Conservation (phyloP, 2,888 invertebrate species). For the Brenthis hecate region DNA sequence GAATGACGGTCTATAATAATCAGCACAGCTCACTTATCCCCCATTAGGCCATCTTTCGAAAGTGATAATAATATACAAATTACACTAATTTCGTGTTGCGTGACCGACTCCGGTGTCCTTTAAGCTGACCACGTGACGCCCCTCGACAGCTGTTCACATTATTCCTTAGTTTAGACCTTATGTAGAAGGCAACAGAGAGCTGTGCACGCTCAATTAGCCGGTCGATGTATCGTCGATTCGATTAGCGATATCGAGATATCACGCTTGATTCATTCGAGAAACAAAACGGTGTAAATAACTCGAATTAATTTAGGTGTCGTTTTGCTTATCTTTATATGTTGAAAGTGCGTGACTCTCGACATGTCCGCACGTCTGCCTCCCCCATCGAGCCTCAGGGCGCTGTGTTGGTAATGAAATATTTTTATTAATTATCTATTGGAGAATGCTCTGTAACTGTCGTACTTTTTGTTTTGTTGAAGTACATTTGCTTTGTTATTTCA, state of each 20-base stretch:
- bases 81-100: constrained; percentile 9
- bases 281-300: constrained; percentile 34
- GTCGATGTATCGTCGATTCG: constrained; percentile 30
- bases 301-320: constrained; percentile 32
- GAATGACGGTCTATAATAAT: no score
- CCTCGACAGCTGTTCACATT: constrained; percentile 30
- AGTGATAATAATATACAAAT: constrained; percentile 22
- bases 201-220: not conserved
- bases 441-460: no score
- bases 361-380: not conserved
- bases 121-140: constrained; percentile 35
- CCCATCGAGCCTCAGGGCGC: not conserved
- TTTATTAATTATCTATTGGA: no score
- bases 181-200: not conserved
- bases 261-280: constrained; percentile 41
- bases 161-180: constrained; percentile 18
- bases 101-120: constrained; percentile 24
- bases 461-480: no score
- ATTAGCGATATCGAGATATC: constrained; percentile 40
- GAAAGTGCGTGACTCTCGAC: constrained; percentile 22
- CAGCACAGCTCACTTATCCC: not conserved
- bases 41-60: constrained; percentile 13
- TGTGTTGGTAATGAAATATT: not conserved
- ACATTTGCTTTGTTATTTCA: no score
- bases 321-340: constrained; percentile 28